Conservation (phyloP, 2,113 vertebrate genomes). For the Sapayoa aenigma region DNA sequence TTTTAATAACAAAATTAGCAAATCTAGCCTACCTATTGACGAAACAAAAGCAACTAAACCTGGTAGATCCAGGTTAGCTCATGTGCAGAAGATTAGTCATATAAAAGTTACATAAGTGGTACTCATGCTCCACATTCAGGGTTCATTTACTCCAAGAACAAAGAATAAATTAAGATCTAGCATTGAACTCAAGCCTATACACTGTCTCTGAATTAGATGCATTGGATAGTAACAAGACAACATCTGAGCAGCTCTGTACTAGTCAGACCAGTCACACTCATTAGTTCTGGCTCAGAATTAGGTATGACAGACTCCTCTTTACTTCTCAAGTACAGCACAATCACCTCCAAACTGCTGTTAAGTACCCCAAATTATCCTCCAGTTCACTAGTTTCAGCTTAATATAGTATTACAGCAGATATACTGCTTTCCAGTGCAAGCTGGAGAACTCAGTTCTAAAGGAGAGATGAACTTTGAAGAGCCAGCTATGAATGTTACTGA, state of each 20-base stretch:
- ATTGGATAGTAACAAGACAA: neutral
- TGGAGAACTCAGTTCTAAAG: neutral
- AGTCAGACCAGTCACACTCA: neutral
- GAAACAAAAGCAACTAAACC: neutral
- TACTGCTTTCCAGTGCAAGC: neutral
- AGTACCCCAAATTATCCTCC: neutral
- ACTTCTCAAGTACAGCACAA: neutral
- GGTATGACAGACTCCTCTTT: neutral
- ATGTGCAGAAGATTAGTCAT: neutral
- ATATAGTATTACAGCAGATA: neutral
- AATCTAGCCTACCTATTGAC: neutral
- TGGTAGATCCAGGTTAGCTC: neutral
- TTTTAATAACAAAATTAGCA: neutral
- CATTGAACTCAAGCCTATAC: neutral
- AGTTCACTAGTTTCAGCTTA: neutral
- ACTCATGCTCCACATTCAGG: neutral
- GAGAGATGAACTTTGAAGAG: neutral
- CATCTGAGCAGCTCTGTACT: neutral
- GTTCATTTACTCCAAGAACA: neutral
- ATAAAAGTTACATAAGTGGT: neutral
- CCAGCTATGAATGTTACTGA: neutral
- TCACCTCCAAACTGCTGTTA: neutral
- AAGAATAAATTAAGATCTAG: neutral
- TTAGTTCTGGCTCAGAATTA: neutral
- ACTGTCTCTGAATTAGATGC: neutral